Base-by-base conservation (phyloP, 2,888 invertebrate species). In the Phymatocera aterrima region DNA sequence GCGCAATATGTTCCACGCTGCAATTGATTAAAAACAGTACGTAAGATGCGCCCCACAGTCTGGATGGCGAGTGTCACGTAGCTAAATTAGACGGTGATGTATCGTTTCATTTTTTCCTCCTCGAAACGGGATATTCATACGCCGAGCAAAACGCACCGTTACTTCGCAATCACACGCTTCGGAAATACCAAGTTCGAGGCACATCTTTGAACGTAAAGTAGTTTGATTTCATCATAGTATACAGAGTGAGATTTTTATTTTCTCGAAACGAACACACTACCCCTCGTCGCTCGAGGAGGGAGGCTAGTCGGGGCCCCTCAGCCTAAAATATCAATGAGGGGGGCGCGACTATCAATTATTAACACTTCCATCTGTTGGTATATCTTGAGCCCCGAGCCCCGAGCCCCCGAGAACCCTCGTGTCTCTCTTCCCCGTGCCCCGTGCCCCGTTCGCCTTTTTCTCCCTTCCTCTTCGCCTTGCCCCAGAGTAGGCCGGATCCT, bases 301-400 rank as follows among this genome's bases (percentile, higher is more conserved):
- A 72, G 51, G 48, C 51, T 31, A 34, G 48, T 74, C 78, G 64
- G 48, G 46, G 18, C 54, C 78, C 70, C 48, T 46, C 5, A 46
- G 72, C 28, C 72, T 77, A 77, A 80, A 85, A 81, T 86, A 85
- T 84, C 85, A 86, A 82, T 83, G 82, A 84, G 82, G 72, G 86
- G 88, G 89, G 87, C 87, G 85, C 86, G 87, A 87, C 86, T 86
- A 89, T 89, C 88, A 88, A 89, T 89, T 89, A 89, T 89, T 89
- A 89, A 89, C 89, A 89, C 88, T 87, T 89, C 89, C 89, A 89
- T 89, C 89, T 89, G 89, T 89, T 86, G 85, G 86, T 87, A 82
- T 85, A 87, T 88, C 87, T 88, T 87, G 84, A 85, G 70, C 77
- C 79, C 80, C 81, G 75, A 48, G 48, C 77, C 82, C 81, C 81